phyloP scores from a whole-genome alignment of 2,888 invertebrate genomes.

The Nymphalis c-album region DNA sequence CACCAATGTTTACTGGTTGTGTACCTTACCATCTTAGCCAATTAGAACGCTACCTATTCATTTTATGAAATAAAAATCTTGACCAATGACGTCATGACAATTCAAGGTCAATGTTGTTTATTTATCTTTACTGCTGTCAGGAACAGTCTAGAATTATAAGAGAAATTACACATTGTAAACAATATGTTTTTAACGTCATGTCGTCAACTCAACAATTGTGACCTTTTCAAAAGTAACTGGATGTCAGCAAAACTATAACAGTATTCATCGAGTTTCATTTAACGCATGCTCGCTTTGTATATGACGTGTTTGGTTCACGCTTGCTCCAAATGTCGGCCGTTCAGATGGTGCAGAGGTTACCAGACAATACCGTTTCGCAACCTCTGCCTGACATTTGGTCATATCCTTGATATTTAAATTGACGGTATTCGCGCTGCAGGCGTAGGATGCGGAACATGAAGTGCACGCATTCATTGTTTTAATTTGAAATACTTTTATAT shows the following conservation, averaged over 20 bases:
- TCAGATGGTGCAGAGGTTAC: conserved; percentile 50
- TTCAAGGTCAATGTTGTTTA: no score
- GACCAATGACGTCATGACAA: no score
- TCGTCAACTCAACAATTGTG: neutral
- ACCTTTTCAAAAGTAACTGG: conserved; percentile 10
- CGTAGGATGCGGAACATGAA: conserved; percentile 68
- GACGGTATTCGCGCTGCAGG: conserved; percentile 61
- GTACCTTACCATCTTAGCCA: no score
- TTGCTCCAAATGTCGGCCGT: conserved; percentile 39
- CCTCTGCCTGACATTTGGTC: conserved; percentile 68
- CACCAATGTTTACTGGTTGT: no score
- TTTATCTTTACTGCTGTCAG: no score
- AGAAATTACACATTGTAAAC: neutral
- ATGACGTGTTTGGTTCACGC: conserved; percentile 42
- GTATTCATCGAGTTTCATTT: conserved; percentile 23
- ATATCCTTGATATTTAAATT: conserved; percentile 79
- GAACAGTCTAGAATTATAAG: conserved; percentile 6
- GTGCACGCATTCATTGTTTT: conserved; percentile 33
- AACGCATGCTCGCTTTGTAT: conserved; percentile 25
- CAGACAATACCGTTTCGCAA: conserved; percentile 71
- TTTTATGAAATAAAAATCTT: neutral
- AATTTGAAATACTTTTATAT: conserved; percentile 9
- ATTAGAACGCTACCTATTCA: no score
- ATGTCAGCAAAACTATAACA: conserved; percentile 1
- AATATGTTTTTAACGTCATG: neutral